Base-by-base conservation (phyloP, 2,797 vertebrate genomes). In the Molossus alvarezi region DNA sequence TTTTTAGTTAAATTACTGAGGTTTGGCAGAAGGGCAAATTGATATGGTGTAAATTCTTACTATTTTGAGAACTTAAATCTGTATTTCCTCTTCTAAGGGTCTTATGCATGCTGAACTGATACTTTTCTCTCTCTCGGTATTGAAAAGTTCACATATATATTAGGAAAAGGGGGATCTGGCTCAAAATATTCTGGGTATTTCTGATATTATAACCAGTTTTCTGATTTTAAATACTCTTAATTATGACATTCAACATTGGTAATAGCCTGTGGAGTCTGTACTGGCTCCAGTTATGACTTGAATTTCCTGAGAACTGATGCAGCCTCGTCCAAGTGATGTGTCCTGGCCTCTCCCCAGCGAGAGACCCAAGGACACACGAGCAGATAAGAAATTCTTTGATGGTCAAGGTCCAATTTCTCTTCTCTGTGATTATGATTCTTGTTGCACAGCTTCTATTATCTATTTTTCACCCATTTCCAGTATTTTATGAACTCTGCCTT, bases 131-230 rank as follows among this genome's bases (percentile, higher is more conserved):
- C 27, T 73, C 45, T 55, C 53, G 10, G 4, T 71, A 3, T 71
- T 83, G 81, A 73, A 96, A 29, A 14, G 37, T 48, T 77, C 45
- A 29, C 7, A 88, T 75, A 60, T 81, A 73, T 17, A 69, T 37
- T 51, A 87, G 57, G 18, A 62, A 72, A 77, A 89, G 48, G 94
- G 10, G 53, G 11, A 84, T 53, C 18, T 90, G n/a, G 37, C 6
- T 92, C 25, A 95, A 96, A 87, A 91, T 85, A 88, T 77, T 64
- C 41, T 81, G 58, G 62, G 15, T 87, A 15, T 65, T 81, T 91
- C 62, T 92, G 51, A 89, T 92, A 37, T 45, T 73, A 23, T 83
- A 57, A 45, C 27, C 65, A 65, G 62, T 11, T 85, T 93, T 90
- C 62, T 77, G 29, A 76, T 73, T 89, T 94, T 86, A 18, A 83